Base-by-base conservation (phyloP, 2,113 vertebrate species). In the Urocolius indicus region DNA sequence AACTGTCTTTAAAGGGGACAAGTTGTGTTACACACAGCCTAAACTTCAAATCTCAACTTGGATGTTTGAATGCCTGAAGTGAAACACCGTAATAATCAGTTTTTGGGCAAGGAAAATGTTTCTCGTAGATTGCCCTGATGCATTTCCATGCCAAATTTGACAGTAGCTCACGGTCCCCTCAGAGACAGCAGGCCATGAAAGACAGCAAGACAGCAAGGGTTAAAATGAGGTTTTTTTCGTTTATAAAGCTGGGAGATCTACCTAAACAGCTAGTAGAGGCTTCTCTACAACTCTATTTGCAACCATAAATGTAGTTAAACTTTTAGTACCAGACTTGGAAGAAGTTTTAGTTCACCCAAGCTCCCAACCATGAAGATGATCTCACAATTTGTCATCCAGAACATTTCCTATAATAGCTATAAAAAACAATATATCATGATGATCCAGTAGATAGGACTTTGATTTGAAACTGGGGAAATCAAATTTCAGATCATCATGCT, bases 281-380 rank as follows among this genome's bases (percentile, higher is more conserved):
- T 52, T 69, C 6, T 69, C 23, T 38, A 58, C 20, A 14, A 52
- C 49, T 51, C 15, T n/a, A 18, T 19, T 45, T 4, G 1, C 23
- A 80, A 49, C 3, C 29, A 8, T 7, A 46, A 27, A 24, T 10
- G 2, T 34, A 41, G 8, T 51, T 80, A 34, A 41, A n/a, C 41
- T 2, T 10, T 52, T 75, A 32, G 63, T 59, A 22, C 1, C 3
- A 2, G 13, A 20, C 22, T n/a, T 7, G 8, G 3, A 11, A 13
- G 8, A 65, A 52, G n/a, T 76, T 86, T 71, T 22, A 43, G 19
- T 59, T 81, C n/a, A 16, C 4, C 58, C 9, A 54, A 46, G 21
- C 10, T 24, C 11, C 69, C 38, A 54, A 13, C 9, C 7, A 3
- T 9, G 20, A 61, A 29, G 43, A 45, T 55, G 9, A 49, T n/a